These are phyloP conservation scores for Achroia grisella DNA, from an alignment of 1,140 invertebrate species.

Conservation along the genomic window DNA sequence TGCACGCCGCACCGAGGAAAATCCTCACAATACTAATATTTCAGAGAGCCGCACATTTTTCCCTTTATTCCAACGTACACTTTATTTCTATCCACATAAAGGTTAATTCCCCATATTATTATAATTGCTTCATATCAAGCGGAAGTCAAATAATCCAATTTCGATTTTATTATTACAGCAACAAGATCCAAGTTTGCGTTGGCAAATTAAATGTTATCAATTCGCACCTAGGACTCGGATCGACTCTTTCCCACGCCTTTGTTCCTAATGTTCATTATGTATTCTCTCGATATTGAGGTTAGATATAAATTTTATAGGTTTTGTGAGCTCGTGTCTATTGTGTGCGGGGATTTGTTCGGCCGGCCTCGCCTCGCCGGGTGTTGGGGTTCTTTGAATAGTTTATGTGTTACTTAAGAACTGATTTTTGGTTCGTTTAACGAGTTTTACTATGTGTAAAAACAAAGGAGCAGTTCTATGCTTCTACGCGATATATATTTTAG, in stretches of 20 bases:
- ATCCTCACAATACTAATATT: constrained; percentile 58
- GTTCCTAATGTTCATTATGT: constrained; percentile 64
- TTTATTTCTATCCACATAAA: constrained; percentile 10
- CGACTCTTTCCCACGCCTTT: constrained; percentile 54
- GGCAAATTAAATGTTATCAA: constrained; percentile 18
- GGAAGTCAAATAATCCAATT: constrained; percentile 10
- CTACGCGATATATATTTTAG: no score
- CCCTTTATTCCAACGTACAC: constrained; percentile 18
- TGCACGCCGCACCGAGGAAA: constrained; percentile 25
- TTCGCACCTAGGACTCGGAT: constrained; percentile 53
- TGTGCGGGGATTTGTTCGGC: constrained; percentile 21
- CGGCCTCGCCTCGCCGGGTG: background rate
- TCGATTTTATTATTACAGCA: constrained; percentile 16
- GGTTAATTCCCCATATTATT: constrained; percentile 11
- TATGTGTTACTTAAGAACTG: constrained; percentile 1
- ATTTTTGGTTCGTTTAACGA: constrained; percentile 1
- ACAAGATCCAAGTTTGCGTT: constrained; percentile 22
- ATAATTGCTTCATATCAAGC: constrained; percentile 22
- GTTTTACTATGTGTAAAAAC: constrained; percentile 1
- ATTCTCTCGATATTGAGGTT: constrained; percentile 56
- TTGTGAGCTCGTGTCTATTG: constrained; percentile 29
- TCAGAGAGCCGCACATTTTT: constrained; percentile 39
- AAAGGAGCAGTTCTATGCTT: no score
- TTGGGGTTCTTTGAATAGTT: background rate
- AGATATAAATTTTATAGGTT: constrained; percentile 62